Conservation (phyloP, 2,113 vertebrate species). For the Illadopsis cleaveri region DNA sequence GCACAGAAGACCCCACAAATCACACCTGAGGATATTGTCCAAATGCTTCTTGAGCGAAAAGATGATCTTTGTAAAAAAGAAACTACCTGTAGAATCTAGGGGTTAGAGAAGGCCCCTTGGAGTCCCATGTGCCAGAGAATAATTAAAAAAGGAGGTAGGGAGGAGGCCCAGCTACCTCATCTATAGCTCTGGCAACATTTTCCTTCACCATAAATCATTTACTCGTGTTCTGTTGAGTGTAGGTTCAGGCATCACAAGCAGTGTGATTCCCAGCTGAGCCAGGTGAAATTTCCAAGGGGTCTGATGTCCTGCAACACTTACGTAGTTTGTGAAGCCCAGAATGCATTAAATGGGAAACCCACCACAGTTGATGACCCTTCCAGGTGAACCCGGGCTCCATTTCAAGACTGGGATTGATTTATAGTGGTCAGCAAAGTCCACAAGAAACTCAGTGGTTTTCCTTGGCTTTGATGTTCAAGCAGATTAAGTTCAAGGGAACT, state of each 20-base stretch:
- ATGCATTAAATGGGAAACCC: not conserved
- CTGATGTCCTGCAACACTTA: not conserved
- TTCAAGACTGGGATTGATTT: constrained; percentile 9
- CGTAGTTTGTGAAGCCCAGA: not conserved
- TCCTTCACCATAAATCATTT: not conserved
- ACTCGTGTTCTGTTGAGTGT: not conserved
- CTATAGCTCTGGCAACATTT: not conserved
- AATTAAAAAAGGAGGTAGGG: not conserved
- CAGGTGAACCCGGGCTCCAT: not conserved
- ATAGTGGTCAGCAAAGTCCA: not conserved
- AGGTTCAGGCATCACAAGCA: not conserved
- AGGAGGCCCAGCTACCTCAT: not conserved
- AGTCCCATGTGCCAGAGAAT: not conserved
- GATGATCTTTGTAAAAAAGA: not conserved
- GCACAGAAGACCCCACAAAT: not conserved
- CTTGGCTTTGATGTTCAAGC: constrained; percentile 8
- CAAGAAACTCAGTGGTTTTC: not conserved
- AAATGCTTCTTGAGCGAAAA: not conserved
- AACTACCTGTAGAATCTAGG: not conserved
- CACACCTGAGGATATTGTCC: not conserved
- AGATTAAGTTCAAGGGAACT: not conserved
- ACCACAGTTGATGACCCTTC: not conserved
- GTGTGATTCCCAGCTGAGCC: not conserved
- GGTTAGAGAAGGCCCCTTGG: not conserved
- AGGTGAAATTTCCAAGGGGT: not conserved